These are phyloP conservation scores for fruit fly (Drosophila melanogaster) DNA, from an alignment of 1,140 invertebrate species.

Conservation along the genomic window DNA sequence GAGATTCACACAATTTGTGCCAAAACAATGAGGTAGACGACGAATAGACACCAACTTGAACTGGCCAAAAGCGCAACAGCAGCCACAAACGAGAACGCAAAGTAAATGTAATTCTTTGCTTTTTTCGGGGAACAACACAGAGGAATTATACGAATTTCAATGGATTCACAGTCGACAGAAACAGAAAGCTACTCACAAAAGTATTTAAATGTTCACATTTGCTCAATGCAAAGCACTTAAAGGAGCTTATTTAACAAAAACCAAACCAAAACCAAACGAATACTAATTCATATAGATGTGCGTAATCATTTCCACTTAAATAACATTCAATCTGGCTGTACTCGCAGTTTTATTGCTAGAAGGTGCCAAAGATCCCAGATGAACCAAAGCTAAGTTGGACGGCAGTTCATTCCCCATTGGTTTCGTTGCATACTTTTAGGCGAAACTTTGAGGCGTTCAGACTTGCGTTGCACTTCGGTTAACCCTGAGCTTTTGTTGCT, in stretches of 20 bases:
- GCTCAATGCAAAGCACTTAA: constrained; percentile 58
- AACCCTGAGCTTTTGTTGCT: constrained; percentile 41
- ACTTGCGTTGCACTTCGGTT: constrained; percentile 36
- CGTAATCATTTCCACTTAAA: constrained; percentile 36
- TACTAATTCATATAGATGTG: constrained; percentile 46
- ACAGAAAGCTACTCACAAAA: constrained; percentile 54
- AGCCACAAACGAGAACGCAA: constrained; percentile 57
- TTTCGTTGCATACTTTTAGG: constrained; percentile 52
- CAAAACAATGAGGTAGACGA: constrained; percentile 35
- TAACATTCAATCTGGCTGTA: constrained; percentile 49
- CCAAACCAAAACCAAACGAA: constrained; percentile 27
- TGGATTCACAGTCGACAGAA: constrained; percentile 52
- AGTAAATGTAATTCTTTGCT: constrained; percentile 57
- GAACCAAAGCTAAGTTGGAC: constrained; percentile 27
- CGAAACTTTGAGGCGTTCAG: constrained; percentile 27
- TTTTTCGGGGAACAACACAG: constrained; percentile 82
- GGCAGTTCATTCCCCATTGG: constrained; percentile 36
- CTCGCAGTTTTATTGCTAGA: constrained; percentile 50
- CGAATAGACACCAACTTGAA: constrained; percentile 30
- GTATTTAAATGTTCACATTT: constrained; percentile 55
- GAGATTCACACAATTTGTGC: constrained; percentile 46
- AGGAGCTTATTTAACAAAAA: constrained; percentile 75
- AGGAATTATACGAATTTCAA: constrained; percentile 84
- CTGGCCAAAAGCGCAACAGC: constrained; percentile 57
- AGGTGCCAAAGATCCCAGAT: constrained; percentile 48